These are phyloP conservation scores for Lates calcarifer DNA, from an alignment of 2,113 vertebrate genomes.

Conservation along the genomic window DNA sequence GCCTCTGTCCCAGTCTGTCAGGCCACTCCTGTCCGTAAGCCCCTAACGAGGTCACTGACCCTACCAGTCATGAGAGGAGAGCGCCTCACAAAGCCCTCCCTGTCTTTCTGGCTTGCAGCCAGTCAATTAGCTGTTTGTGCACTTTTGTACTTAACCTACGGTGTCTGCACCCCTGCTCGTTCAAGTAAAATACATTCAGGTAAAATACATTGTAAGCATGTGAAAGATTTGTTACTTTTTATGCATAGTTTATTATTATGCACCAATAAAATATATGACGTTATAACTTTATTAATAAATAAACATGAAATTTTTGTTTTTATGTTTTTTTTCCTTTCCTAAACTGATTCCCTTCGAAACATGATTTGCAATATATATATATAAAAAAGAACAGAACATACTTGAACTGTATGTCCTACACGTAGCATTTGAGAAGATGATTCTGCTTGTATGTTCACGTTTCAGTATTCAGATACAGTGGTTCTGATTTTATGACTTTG, in stretches of 20 bases:
- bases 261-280: neutral
- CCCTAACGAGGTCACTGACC: conserved; percentile 37
- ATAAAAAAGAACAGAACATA: neutral
- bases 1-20: conserved; percentile 16
- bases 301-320: neutral
- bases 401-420: neutral
- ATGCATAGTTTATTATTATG: neutral
- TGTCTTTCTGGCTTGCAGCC: neutral
- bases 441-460: conserved; percentile 10
- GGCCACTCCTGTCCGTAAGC: conserved; percentile 16
- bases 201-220: neutral
- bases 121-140: conserved; percentile 35
- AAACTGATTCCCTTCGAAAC: neutral
- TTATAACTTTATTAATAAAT: neutral
- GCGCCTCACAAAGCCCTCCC: neutral
- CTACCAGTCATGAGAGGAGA: conserved; percentile 28
- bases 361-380: neutral
- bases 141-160: conserved; percentile 20
- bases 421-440: neutral
- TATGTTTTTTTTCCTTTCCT: neutral
- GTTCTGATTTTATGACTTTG: conserved; percentile 41
- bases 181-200: neutral
- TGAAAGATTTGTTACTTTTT: neutral
- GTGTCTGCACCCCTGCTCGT: neutral
- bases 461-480: conserved; percentile 27